Evolutionary conservation across 1,140 invertebrate genomes (phyloP).

Genomic region (Onthophagus taurus): DNA sequence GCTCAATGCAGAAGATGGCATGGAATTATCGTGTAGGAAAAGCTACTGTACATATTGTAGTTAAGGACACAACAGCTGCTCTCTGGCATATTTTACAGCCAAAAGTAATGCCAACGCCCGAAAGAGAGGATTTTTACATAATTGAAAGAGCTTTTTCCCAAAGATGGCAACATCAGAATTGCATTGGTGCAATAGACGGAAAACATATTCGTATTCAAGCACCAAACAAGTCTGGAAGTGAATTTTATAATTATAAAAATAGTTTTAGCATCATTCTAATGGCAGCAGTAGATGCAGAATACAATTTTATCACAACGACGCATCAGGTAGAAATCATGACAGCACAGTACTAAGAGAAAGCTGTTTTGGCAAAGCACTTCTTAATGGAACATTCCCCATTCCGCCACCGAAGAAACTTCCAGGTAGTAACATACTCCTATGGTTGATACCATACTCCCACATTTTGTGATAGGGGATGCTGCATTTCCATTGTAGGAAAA

Average conservation of each 20-base stretch:
- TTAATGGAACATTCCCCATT: not conserved
- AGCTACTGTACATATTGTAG: not conserved
- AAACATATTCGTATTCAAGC: slow-evolving; percentile 30
- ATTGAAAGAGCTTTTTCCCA: not conserved
- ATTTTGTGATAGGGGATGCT: too few species aligned
- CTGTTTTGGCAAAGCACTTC: not conserved
- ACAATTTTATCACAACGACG: slow-evolving; percentile 15
- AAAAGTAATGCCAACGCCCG: not conserved
- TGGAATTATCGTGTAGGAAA: not conserved
- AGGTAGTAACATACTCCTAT: too few species aligned
- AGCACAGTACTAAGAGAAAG: not conserved
- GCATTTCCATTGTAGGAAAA: too few species aligned
- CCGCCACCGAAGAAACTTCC: not conserved
- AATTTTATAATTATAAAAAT: slow-evolving; percentile 39
- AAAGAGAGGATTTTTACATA: not conserved
- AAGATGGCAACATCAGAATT: slow-evolving; percentile 21
- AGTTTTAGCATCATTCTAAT: slow-evolving; percentile 24
- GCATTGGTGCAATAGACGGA: slow-evolving; percentile 37
- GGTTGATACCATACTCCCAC: too few species aligned
- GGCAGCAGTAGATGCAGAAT: slow-evolving; percentile 26
- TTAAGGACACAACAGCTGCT: not conserved
- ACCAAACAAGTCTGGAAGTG: slow-evolving; percentile 29
- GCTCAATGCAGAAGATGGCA: not conserved
- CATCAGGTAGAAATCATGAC: not conserved
- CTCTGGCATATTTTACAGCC: not conserved